phyloP scores from a whole-genome alignment of 2,113 vertebrate genomes.

The Psittacula cyanocephala region DNA sequence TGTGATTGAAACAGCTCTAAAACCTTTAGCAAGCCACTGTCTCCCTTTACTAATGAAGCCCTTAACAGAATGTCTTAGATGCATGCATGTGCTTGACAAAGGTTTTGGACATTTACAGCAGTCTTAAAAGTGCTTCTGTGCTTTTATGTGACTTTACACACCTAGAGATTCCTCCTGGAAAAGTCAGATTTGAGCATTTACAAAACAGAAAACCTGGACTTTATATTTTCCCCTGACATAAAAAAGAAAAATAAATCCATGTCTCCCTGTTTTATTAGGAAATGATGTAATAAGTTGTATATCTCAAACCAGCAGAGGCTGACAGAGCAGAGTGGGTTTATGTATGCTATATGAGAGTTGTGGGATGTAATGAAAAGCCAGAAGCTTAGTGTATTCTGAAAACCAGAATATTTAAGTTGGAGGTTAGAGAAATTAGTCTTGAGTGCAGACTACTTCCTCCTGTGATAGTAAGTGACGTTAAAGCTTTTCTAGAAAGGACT shows the following conservation, averaged over 20 bases:
- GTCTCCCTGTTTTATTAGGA: not conserved
- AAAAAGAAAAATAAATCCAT: not conserved
- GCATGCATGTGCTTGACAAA: not conserved
- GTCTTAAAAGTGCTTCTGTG: not conserved
- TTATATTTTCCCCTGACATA: not conserved
- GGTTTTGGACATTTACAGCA: not conserved
- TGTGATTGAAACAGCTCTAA: not conserved
- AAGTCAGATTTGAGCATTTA: not conserved
- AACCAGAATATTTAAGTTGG: not conserved
- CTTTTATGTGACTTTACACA: not conserved
- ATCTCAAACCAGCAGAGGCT: not conserved
- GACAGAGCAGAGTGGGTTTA: not conserved
- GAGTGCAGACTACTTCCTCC: not conserved
- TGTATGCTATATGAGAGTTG: not conserved
- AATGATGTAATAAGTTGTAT: not conserved
- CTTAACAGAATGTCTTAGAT: not conserved
- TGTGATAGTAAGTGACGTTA: not conserved
- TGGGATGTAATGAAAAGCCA: not conserved
- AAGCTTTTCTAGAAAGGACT: not conserved
- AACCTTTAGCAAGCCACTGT: not conserved
- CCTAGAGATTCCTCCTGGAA: not conserved
- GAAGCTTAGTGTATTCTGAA: not conserved
- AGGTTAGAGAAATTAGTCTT: not conserved
- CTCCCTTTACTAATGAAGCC: not conserved
- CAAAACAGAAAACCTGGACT: not conserved